Conservation (phyloP, 2,113 vertebrate species). For the Euleptes europaea region DNA sequence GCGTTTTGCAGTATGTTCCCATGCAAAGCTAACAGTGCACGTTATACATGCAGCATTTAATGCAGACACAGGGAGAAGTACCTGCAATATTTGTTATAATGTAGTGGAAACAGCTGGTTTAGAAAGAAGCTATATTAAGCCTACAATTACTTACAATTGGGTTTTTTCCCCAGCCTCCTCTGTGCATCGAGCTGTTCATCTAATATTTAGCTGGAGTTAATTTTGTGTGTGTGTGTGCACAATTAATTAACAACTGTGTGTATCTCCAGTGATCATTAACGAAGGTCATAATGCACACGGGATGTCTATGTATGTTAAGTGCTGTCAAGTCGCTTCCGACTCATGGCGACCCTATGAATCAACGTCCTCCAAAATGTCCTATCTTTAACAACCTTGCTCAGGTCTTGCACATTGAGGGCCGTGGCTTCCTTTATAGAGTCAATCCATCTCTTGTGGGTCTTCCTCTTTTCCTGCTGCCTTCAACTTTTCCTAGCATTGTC, state of each 20-base stretch:
- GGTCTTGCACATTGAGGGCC: too few relatives aligned
- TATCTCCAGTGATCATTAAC: not conserved
- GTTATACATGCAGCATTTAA: not conserved
- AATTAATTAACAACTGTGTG: not conserved
- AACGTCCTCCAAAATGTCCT: too few relatives aligned
- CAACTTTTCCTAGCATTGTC: too few relatives aligned
- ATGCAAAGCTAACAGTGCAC: not conserved
- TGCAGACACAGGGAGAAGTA: not conserved
- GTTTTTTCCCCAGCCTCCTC: not conserved
- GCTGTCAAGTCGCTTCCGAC: too few relatives aligned
- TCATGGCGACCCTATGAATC: too few relatives aligned
- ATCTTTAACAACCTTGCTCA: too few relatives aligned
- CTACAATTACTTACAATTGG: not conserved
- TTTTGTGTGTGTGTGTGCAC: too few relatives aligned
- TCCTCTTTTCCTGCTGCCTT: too few relatives aligned
- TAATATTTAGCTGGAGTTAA: not conserved
- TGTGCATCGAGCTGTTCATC: not conserved
- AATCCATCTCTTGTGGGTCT: too few relatives aligned
- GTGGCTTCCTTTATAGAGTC: too few relatives aligned
- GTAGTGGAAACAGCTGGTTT: not conserved
- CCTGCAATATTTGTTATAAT: not conserved
- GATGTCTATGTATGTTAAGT: not conserved
- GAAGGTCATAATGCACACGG: not conserved
- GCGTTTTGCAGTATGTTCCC: not conserved
- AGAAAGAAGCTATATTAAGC: not conserved